phyloP scores from a whole-genome alignment of 2,888 invertebrate species.

The Sthenelais limicola region DNA sequence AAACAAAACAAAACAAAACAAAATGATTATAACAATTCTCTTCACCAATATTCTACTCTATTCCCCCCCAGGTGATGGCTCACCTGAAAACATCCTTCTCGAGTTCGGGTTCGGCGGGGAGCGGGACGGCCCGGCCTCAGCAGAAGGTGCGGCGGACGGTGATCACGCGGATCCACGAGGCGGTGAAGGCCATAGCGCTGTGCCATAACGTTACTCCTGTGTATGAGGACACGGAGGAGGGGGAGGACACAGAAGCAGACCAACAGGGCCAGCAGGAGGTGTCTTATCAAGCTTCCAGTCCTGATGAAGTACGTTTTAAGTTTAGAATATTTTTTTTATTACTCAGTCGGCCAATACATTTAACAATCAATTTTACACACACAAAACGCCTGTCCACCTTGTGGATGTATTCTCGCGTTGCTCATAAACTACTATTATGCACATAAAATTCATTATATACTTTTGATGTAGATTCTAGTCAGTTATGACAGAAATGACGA shows the following conservation, averaged over 20 bases:
- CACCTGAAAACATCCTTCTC: conserved; percentile 74
- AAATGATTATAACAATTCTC: too few relatives aligned
- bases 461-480: too few relatives aligned
- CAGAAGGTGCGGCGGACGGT: conserved; percentile 79
- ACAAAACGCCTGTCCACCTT: too few relatives aligned
- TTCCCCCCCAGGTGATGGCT: conserved; percentile 69
- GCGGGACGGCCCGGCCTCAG: conserved; percentile 7
- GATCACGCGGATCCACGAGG: conserved; percentile 84
- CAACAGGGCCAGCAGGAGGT: conserved; percentile 67
- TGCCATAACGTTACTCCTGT: conserved; percentile 99
- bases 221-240: conserved; percentile 77
- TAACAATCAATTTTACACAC: too few relatives aligned
- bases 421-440: too few relatives aligned
- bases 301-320: conserved; percentile 77
- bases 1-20: too few relatives aligned
- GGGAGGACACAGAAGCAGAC: conserved; percentile 65
- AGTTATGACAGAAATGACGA: too few relatives aligned
- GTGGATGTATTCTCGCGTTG: too few relatives aligned
- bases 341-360: too few relatives aligned
- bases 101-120: not conserved
- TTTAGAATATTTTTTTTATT: too few relatives aligned
- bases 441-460: too few relatives aligned
- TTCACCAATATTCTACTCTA: too few relatives aligned
- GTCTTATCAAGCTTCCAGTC: conserved; percentile 82
- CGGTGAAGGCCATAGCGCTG: conserved; percentile 93